These are phyloP conservation scores for Rhinella marina DNA, from an alignment of 2,797 vertebrate species.

Conservation along the genomic window DNA sequence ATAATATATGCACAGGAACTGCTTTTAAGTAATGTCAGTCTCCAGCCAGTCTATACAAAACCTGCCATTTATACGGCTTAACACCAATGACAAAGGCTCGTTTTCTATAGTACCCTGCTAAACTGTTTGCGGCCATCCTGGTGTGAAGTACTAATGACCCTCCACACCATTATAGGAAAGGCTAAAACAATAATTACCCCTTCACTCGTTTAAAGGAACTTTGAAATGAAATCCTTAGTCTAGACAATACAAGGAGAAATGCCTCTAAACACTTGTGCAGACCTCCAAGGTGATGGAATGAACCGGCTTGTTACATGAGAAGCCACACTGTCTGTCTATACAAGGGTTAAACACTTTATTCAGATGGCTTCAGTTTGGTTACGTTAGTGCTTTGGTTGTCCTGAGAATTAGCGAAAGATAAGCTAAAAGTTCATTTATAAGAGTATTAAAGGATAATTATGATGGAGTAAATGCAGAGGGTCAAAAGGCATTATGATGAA, in stretches of 20 bases:
- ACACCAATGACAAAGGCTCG: not conserved
- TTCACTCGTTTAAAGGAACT: slow-evolving; percentile 14
- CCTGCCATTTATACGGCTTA: not conserved
- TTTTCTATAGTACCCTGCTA: not conserved
- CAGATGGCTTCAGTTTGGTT: slow-evolving; percentile 78
- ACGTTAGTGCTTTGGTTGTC: slow-evolving; percentile 75
- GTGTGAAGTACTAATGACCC: not conserved
- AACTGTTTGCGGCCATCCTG: not conserved
- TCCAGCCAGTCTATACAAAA: not conserved
- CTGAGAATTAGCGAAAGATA: slow-evolving; percentile 82
- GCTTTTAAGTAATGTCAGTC: not conserved
- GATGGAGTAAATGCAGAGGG: slow-evolving; percentile 80
- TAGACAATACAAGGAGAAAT: slow-evolving; percentile 3
- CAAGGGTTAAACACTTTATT: slow-evolving; percentile 80
- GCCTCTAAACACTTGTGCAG: not conserved
- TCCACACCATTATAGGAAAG: not conserved
- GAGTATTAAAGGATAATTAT: slow-evolving; percentile 87
- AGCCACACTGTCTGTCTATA: slow-evolving; percentile 5
- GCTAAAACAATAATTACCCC: not conserved
- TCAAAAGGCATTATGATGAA: slow-evolving; percentile 79
- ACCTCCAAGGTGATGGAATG: slow-evolving; percentile 23
- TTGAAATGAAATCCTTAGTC: not conserved
- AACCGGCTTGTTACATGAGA: slow-evolving; percentile 44
- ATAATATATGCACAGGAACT: not conserved
- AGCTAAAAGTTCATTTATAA: slow-evolving; percentile 85